Percentiles rank a stretch among this genome's conserved stretches.
Conservation (phyloP, 1,140 invertebrate species). For the Drosophila albomicans region DNA sequence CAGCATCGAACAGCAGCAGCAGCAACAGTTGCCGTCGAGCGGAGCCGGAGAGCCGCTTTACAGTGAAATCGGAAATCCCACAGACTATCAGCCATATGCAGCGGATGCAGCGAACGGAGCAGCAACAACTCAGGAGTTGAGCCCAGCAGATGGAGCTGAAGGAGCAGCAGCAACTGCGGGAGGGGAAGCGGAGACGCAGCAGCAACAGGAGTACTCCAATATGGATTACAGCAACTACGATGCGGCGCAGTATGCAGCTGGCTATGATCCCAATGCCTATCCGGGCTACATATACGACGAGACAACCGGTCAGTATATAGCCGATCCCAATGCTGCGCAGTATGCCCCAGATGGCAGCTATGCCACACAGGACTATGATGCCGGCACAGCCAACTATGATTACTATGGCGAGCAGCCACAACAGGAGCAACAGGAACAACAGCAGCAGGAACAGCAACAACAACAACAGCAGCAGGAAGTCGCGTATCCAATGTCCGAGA, state of each 20-base stretch:
- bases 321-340: constrained; percentile 74
- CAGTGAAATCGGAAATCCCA: constrained; percentile 80
- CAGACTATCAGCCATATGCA: constrained; percentile 72
- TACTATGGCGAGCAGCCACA: constrained; percentile 62
- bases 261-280: constrained; percentile 80
- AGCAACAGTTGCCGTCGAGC: constrained; percentile 22
- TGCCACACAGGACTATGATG: constrained; percentile 67
- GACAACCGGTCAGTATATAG: constrained; percentile 75
- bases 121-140: neutral
- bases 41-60: constrained; percentile 62
- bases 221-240: constrained; percentile 82
- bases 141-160: constrained; percentile 21
- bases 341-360: constrained; percentile 69
- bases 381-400: constrained; percentile 54
- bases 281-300: constrained; percentile 83
- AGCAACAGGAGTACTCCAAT: constrained; percentile 69
- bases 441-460: constrained; percentile 26
- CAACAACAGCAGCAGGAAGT: constrained; percentile 56
- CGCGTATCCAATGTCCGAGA: constrained; percentile 54
- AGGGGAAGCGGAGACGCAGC: constrained; percentile 2
- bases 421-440: constrained; percentile 43
- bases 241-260: constrained; percentile 63
- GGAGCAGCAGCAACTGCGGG: neutral
- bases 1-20: constrained; percentile 58
- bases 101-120: constrained; percentile 50